Base-by-base conservation (phyloP, 2,888 invertebrate species). In the Scelioninae gen. 1 region DNA sequence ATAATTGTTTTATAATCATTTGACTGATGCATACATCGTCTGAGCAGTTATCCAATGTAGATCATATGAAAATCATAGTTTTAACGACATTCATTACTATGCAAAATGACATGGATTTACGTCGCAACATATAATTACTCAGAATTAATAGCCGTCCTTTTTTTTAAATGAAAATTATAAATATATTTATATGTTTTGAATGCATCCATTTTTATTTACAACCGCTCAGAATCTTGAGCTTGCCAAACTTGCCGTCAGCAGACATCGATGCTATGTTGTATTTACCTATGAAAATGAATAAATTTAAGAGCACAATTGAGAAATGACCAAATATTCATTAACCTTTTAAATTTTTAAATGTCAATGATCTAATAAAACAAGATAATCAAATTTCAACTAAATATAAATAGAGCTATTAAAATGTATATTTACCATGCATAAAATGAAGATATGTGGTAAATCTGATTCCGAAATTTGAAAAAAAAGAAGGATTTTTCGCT, bases 41-140 rank as follows among this genome's bases (percentile, higher is more conserved):
- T n/a, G 11, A 45, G 56, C n/a, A 32, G n/a, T 68, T 69, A 58
- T 69, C 69, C 23, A 58, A 69, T 69, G 69, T 58, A 69, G 69
- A 58, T 69, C 58, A 47, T 58, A 58, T 69, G 69, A 69, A 58
- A 69, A 47, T 69, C 34, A 45, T 38, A 58, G 43, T 47, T 69
- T 58, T 69, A 43, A 69, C 55, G 68, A 69, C 29, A 23, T 47
- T 58, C 55, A 49, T 58, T 47, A 69, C 58, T 69, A 69, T 58
- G 53, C 34, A 58, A 58, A 47, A 38, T 58, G 10, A 55, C n/a
- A 55, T 9, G 10, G 55, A 55, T 34, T 55, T 55, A n/a, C 49
- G 58, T 38, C 8, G 56, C 38, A 45, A 47, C 16, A 10, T 43
- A 34, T 32, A 34, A 58, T 69, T 58, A 69, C 32, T 34, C 47